phyloP scores from a whole-genome alignment of 2,113 vertebrate genomes.

The Dunckerocampus dactyliophorus region DNA sequence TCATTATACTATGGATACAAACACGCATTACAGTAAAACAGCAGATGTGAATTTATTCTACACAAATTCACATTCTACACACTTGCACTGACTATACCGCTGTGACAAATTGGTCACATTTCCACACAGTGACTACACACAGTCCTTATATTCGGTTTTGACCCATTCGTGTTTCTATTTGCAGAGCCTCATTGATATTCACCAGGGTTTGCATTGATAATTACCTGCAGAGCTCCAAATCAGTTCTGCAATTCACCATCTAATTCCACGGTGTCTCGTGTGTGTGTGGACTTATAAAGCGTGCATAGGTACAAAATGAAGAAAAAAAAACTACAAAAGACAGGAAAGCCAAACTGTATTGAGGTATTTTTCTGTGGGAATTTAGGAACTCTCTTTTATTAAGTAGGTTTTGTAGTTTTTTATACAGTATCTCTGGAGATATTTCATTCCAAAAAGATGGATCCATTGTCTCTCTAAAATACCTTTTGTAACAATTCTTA shows the following conservation, averaged over 20 bases:
- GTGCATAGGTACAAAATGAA: not conserved
- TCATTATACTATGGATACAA: not conserved
- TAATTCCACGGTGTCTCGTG: constrained; percentile 6
- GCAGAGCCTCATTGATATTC: constrained; percentile 9
- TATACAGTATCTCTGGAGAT: not conserved
- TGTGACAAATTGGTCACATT: constrained; percentile 7
- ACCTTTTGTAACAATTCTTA: not conserved
- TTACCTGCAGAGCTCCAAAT: constrained; percentile 11
- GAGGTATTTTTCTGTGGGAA: not conserved
- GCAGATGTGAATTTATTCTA: not conserved
- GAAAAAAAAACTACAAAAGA: not conserved
- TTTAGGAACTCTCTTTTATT: constrained; percentile 1
- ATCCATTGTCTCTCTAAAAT: not conserved
- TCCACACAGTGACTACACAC: not conserved
- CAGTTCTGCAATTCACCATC: constrained; percentile 7
- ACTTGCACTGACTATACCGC: not conserved
- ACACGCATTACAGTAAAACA: not conserved
- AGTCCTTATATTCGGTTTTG: not conserved
- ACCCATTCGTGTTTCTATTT: constrained; percentile 4
- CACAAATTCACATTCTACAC: not conserved
- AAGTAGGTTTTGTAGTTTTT: not conserved
- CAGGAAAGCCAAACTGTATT: not conserved
- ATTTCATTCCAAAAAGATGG: not conserved
- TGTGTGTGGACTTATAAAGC: constrained; percentile 3
- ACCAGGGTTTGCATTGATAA: constrained; percentile 8